These are phyloP conservation scores for Pseudorectes ferrugineus DNA, from an alignment of 2,113 vertebrate genomes.

Conservation along the genomic window DNA sequence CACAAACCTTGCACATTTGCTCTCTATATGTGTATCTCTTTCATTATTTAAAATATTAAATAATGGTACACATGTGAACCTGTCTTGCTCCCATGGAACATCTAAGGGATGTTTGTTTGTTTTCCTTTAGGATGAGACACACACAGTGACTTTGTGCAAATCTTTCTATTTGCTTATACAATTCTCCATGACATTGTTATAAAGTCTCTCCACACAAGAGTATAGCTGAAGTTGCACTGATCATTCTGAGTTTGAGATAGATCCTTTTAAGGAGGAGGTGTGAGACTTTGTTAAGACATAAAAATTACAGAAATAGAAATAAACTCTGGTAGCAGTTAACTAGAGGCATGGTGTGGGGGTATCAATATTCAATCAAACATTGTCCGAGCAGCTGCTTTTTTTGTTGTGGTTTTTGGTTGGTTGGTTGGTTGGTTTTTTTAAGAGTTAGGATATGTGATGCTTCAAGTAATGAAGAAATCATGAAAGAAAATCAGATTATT, in stretches of 20 bases:
- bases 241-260: background rate
- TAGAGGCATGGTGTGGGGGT: no score
- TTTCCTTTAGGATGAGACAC: background rate
- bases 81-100: background rate
- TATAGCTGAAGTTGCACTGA: background rate
- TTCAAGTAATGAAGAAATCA: background rate
- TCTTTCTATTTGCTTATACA: background rate
- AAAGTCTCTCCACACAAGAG: background rate
- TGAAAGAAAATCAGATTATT: background rate
- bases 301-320: background rate
- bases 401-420: background rate
- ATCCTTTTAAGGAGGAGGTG: background rate
- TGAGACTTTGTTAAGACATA: background rate
- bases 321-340: background rate
- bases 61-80: background rate
- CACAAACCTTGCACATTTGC: background rate
- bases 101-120: background rate
- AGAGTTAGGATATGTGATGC: background rate
- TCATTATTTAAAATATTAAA: background rate
- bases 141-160: background rate
- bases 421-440: background rate
- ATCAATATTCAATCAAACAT: background rate
- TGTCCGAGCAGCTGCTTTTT: fast-evolving
- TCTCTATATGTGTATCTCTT: background rate
- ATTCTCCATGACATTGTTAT: background rate